phyloP scores from a whole-genome alignment of 1,140 invertebrate species.

The Cydia pomonella region DNA sequence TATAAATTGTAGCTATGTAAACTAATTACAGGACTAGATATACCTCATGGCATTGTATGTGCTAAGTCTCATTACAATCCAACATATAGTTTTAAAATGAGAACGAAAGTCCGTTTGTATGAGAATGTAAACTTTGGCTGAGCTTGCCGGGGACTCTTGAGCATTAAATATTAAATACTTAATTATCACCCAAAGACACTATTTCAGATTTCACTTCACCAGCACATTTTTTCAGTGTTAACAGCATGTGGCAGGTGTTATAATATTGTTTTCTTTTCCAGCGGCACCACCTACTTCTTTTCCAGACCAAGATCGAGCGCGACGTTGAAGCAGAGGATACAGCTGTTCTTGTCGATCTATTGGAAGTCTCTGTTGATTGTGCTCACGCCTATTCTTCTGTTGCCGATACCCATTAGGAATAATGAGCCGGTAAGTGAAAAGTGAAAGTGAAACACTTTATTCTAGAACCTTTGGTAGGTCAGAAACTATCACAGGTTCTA shows the following conservation, averaged over 20 bases:
- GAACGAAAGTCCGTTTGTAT: too few relatives aligned
- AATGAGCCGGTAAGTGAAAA: constrained; percentile 72
- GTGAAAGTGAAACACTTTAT: not conserved
- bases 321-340: constrained; percentile 63
- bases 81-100: too few relatives aligned
- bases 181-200: too few relatives aligned
- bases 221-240: constrained; percentile 31
- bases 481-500: too few relatives aligned
- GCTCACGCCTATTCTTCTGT: constrained; percentile 82
- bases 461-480: too few relatives aligned
- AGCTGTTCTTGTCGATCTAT: constrained; percentile 78
- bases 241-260: constrained; percentile 35
- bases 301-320: constrained; percentile 61
- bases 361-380: constrained; percentile 85
- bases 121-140: too few relatives aligned
- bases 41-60: too few relatives aligned
- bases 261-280: constrained; percentile 56
- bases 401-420: constrained; percentile 82
- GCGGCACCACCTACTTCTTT: constrained; percentile 72
- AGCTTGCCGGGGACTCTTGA: too few relatives aligned
- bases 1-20: too few relatives aligned
- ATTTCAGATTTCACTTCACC: not conserved
- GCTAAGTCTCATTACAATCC: too few relatives aligned
- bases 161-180: too few relatives aligned
- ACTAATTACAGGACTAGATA: too few relatives aligned